Conservation (phyloP, 2,888 invertebrate genomes). For the Petrophora chlorosata region DNA sequence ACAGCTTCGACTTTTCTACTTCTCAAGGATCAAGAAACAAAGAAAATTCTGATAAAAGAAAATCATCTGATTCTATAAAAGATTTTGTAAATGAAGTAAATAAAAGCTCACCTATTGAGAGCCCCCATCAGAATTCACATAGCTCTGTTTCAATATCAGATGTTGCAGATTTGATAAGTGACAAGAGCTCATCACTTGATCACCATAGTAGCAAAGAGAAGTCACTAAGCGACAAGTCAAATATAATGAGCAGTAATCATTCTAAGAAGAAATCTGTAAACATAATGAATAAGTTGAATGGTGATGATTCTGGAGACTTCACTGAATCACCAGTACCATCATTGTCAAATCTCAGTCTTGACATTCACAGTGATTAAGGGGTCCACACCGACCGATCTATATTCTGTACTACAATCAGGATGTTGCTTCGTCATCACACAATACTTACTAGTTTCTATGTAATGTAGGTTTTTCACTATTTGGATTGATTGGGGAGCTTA, state of each 20-base stretch:
- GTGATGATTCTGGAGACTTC: slow-evolving; percentile 73
- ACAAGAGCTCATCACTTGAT: slow-evolving; percentile 55
- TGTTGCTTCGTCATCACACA: too few species aligned
- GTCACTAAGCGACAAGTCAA: slow-evolving; percentile 38
- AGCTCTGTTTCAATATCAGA: slow-evolving; percentile 76
- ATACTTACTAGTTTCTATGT: too few species aligned
- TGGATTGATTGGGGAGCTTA: too few species aligned
- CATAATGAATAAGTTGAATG: slow-evolving; percentile 47
- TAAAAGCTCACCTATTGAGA: slow-evolving; percentile 47
- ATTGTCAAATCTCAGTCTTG: slow-evolving; percentile 74
- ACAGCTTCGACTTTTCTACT: slow-evolving; percentile 70
- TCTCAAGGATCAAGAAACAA: slow-evolving; percentile 54
- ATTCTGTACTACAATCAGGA: too few species aligned
- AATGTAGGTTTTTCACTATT: too few species aligned
- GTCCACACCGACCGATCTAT: too few species aligned
- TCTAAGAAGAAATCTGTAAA: slow-evolving; percentile 46
- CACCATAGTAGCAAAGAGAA: slow-evolving; percentile 46
- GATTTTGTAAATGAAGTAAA: slow-evolving; percentile 39
- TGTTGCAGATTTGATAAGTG: slow-evolving; percentile 75
- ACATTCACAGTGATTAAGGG: slow-evolving; percentile 73
- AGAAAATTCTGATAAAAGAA: slow-evolving; percentile 36
- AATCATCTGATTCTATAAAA: slow-evolving; percentile 10
- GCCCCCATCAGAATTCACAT: slow-evolving; percentile 59
- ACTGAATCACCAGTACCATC: slow-evolving; percentile 75
- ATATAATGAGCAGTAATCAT: slow-evolving; percentile 37